Base-by-base conservation (phyloP, 1,140 invertebrate genomes). In the Aphaenogaster rudis region DNA sequence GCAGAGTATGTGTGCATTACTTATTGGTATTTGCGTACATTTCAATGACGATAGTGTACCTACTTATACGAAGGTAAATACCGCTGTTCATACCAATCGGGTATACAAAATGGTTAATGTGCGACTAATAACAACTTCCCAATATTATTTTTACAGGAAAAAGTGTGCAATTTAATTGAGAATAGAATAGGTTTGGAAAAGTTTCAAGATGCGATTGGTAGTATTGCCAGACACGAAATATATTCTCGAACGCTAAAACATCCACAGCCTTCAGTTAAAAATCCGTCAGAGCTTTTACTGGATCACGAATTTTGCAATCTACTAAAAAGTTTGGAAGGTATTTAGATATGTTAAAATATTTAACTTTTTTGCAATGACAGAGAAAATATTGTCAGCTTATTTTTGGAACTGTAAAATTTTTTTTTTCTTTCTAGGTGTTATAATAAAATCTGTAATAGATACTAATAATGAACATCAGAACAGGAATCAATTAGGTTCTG, bases 241-340 rank as follows among this genome's bases (percentile, higher is more conserved):
- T 99, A 99, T 95, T 98, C 97, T 48, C 97, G 97, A 93, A 98
- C 99, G 45, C 97, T 98, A 2, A 99, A 99, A 95, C 98, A 98
- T 94, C 99, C 99, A 2, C 98, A 99, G 94, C 96, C 98, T 5
- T 96, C 97, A 52, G 97, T 97, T 15, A 98, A 97, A 93, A 95
- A 97, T 87, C 96, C 98, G 7, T 96, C 95, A 13, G 98, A 99
- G 89, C 96, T 99, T 28, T 95, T 99, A 39, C 96, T 99, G 74
- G 99, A 99, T 95, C 98, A 98, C 95, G 98, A 99, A 94, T 99
- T 99, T 96, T 99, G 98, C 92, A 97, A 97, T 92, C 95, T 99
- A 13, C 98, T 98, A 90, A 98, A 98, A 96, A 96, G 96, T 11
- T 93, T 98, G 39, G 97, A 98, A 96, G 96, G 97, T 97, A 91